These are phyloP conservation scores for Cosmia pyralina DNA, from an alignment of 2,888 invertebrate genomes.

Conservation along the genomic window DNA sequence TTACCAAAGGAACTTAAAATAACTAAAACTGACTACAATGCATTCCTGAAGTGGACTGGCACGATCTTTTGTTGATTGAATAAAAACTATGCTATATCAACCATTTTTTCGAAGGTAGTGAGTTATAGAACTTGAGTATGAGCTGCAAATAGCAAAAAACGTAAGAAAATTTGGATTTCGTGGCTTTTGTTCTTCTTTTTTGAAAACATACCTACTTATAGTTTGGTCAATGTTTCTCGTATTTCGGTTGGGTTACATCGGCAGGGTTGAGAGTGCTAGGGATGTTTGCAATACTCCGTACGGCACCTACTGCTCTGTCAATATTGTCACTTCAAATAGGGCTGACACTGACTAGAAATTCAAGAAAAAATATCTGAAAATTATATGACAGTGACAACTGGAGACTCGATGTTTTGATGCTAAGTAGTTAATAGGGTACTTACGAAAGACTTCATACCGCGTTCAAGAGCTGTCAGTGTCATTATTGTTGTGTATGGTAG, in stretches of 20 bases:
- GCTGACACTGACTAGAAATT: constrained; percentile 7
- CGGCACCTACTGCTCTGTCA: constrained; percentile 19
- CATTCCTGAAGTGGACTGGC: no score
- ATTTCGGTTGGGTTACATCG: constrained; percentile 7
- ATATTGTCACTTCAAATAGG: constrained; percentile 44
- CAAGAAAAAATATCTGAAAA: background rate
- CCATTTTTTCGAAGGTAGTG: no score
- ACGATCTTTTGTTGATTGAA: no score
- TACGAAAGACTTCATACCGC: no score
- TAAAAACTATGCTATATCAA: no score
- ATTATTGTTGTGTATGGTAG: no score
- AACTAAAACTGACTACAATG: no score
- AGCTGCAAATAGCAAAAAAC: background rate
- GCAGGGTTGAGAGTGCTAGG: constrained; percentile 1
- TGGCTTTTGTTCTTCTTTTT: background rate
- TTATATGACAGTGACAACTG: background rate
- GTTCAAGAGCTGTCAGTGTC: no score
- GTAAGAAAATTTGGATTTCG: background rate
- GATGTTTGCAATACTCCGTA: constrained; percentile 3
- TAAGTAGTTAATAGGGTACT: no score
- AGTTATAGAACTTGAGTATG: background rate
- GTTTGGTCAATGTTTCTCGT: constrained; percentile 15
- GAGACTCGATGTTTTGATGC: background rate
- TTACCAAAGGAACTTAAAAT: no score
- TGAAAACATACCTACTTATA: background rate